Evolutionary conservation across 2,113 vertebrate species (phyloP), one percentile per base, ranked within the genome.

Genomic region (Seriola rivoliana): DNA sequence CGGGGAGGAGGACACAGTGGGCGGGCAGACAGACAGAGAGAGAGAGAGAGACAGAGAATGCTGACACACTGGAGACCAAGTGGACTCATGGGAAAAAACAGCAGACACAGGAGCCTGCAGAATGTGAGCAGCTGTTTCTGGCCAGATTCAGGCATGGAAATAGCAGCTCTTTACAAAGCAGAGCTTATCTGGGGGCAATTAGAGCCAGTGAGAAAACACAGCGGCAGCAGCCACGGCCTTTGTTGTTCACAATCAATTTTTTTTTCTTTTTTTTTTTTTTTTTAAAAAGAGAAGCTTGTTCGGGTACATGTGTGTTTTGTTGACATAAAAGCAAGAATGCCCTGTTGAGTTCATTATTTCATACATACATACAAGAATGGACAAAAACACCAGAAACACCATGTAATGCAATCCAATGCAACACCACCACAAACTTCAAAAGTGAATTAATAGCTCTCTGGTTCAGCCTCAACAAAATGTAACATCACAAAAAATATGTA

Each of bases 41-140:
- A 84, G 70, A 66, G 59, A 89, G 38, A 84, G 71, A 67, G 60
- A 89, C 34, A 55, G 67, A 81, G 87, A 90, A 81, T 92, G 90
- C 81, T 91, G 91, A 93, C 88, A 90, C 80, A 88, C 64, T 84
- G 3, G 40, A 63, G 70, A 59, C 82, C 64, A 75, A 92, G 63
- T 55, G 83, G 85, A 58, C 75, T 75, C 44, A 74, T 85, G 87
- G 80, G 81, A 63, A 63, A 70, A 85, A 85, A 75, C 75, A 82
- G 89, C 87, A 92, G 86, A 93, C 81, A 86, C 82, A 44, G 83
- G 84, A 92, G 88, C 82, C 76, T 71, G 77, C 81, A 91, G 86
- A 93, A 93, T 91, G 87, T 42, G 78, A 92, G 92, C 94, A 93
- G 93, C 92, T 92, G 94, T 90, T 93, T 93, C 80, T 84, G 80